These are phyloP conservation scores for Xanthorhoe designata DNA, from an alignment of 2,888 invertebrate species.

Conservation along the genomic window DNA sequence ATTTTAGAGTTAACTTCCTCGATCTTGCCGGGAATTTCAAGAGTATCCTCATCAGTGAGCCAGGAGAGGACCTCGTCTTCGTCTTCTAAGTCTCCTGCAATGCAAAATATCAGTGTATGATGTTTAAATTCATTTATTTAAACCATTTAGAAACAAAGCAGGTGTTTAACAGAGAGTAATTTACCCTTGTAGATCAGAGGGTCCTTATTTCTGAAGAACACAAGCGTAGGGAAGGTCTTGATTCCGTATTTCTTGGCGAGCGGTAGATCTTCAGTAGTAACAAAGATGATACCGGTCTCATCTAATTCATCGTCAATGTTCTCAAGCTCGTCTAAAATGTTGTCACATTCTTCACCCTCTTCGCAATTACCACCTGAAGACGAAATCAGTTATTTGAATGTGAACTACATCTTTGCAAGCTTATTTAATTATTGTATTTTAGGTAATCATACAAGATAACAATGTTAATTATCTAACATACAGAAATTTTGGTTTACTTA, in stretches of 20 bases:
- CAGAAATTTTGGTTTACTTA: conserved; percentile 69
- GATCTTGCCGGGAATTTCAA: conserved; percentile 96
- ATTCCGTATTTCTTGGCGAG: conserved; percentile 94
- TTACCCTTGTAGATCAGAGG: conserved; percentile 91
- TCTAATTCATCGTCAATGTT: conserved; percentile 97
- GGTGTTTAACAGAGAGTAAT: background rate
- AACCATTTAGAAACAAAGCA: background rate
- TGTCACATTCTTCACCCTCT: conserved; percentile 94
- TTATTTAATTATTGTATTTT: no score
- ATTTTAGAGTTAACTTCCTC: conserved; percentile 96
- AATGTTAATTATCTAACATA: background rate
- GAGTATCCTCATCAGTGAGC: conserved; percentile 95
- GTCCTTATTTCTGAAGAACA: conserved; percentile 96
- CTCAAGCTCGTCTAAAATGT: conserved; percentile 93
- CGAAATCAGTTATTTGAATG: no score
- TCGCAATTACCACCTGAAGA: conserved; percentile 91
- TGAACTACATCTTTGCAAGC: no score
- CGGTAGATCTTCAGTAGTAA: conserved; percentile 94
- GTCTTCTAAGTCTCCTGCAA: conserved; percentile 92
- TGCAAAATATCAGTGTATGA: background rate
- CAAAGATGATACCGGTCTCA: conserved; percentile 96
- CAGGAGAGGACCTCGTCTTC: conserved; percentile 96
- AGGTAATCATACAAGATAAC: no score
- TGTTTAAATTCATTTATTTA: background rate
- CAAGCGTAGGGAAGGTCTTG: conserved; percentile 93